Evolutionary conservation across 2,888 invertebrate genomes (phyloP).

Genomic region (Chromoteleia sp.): DNA sequence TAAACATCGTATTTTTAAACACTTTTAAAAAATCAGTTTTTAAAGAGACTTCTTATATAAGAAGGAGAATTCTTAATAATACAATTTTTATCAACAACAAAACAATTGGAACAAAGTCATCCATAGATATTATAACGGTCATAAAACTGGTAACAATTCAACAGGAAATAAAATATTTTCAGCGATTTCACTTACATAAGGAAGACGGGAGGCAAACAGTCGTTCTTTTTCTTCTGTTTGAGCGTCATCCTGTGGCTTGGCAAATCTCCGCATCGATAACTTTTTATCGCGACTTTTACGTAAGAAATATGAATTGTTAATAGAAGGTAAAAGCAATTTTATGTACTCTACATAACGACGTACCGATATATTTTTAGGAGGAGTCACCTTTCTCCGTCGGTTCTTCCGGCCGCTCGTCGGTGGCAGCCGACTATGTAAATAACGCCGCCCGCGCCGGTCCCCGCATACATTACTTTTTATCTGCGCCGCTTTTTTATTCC

Average conservation of each 20-base stretch:
- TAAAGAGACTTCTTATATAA: no score
- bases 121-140: slow-evolving; percentile 14
- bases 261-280: slow-evolving; percentile 80
- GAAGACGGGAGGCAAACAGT: slow-evolving; percentile 24
- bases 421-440: slow-evolving; percentile 78
- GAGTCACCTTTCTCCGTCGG: slow-evolving; percentile 64
- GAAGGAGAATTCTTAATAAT: no score
- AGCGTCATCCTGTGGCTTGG: slow-evolving; percentile 36
- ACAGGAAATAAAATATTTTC: slow-evolving; percentile 56
- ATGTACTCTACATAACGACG: slow-evolving; percentile 82
- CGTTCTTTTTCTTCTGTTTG: slow-evolving; percentile 10
- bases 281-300: slow-evolving; percentile 82
- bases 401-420: slow-evolving; percentile 68
- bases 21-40: no score
- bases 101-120: slow-evolving; percentile 7
- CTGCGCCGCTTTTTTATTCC: slow-evolving; percentile 80
- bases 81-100: background rate
- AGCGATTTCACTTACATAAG: slow-evolving; percentile 26
- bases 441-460: slow-evolving; percentile 69
- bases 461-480: slow-evolving; percentile 83
- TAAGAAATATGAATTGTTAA: slow-evolving; percentile 84
- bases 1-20: no score
- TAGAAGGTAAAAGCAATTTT: slow-evolving; percentile 84
- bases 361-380: slow-evolving; percentile 79
- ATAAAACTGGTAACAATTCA: slow-evolving; percentile 51